These are phyloP conservation scores for Tenualosa ilisha DNA, from an alignment of 2,797 vertebrate species.

Conservation along the genomic window DNA sequence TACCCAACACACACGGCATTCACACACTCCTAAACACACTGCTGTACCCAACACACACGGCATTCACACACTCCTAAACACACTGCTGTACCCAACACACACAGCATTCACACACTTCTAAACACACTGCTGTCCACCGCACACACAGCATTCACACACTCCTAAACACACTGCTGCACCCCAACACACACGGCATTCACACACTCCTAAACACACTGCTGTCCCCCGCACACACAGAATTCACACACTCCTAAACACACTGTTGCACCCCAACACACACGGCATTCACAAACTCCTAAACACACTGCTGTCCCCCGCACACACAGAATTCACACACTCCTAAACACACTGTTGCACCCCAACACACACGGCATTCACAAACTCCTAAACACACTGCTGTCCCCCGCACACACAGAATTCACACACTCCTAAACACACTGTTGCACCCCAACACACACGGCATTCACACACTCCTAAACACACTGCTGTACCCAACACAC, in stretches of 20 bases:
- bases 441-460: neutral
- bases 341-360: neutral
- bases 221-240: neutral
- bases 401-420: neutral
- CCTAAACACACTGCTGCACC: neutral
- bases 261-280: neutral
- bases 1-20: neutral
- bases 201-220: neutral
- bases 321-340: neutral
- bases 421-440: neutral
- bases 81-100: neutral
- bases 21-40: neutral
- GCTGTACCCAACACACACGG: neutral
- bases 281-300: too few species aligned
- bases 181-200: neutral
- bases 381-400: neutral
- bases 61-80: neutral
- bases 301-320: neutral
- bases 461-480: too few species aligned
- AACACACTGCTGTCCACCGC: neutral
- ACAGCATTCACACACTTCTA: too few species aligned
- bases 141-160: neutral
- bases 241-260: neutral
- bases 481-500: neutral
- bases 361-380: neutral